Conservation (phyloP, 2,888 invertebrate species). For the Congeria kusceri region DNA sequence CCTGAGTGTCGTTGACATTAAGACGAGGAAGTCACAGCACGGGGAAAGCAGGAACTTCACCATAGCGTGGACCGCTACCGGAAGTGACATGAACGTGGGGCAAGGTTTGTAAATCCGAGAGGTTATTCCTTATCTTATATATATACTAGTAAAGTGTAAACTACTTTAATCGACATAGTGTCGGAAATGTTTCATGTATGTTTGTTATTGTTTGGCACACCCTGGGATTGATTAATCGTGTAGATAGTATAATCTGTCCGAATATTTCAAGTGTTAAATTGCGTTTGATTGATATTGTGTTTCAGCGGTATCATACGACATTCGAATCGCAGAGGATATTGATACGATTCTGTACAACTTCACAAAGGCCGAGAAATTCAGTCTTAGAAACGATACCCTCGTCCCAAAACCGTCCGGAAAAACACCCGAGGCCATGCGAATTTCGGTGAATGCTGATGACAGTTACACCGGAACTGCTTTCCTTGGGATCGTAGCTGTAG, state of each 20-base stretch:
- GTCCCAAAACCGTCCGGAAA: background rate
- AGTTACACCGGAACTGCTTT: background rate
- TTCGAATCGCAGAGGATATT: background rate
- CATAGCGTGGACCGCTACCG: constrained; percentile 1
- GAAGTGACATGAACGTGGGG: constrained; percentile 1
- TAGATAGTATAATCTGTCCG: too few species aligned
- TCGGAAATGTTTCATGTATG: too few species aligned
- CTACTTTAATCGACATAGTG: too few species aligned
- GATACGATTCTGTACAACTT: background rate
- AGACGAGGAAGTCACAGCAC: background rate
- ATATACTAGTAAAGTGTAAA: too few species aligned
- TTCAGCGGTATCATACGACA: background rate
- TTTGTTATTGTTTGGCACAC: too few species aligned
- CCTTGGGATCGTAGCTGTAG: background rate
- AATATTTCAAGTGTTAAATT: background rate
- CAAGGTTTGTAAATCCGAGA: background rate
- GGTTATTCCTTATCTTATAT: background rate
- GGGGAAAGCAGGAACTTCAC: constrained; percentile 4
- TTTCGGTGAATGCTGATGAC: background rate
- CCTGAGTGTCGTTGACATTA: background rate
- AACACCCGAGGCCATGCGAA: background rate
- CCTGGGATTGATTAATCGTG: too few species aligned
- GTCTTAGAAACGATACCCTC: background rate
- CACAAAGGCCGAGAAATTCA: background rate
- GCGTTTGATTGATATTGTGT: background rate